Percentiles rank a stretch among this genome's conserved stretches.
phyloP scores from a whole-genome alignment of 2,888 invertebrate species.

The Orthonevra nobilis region DNA sequence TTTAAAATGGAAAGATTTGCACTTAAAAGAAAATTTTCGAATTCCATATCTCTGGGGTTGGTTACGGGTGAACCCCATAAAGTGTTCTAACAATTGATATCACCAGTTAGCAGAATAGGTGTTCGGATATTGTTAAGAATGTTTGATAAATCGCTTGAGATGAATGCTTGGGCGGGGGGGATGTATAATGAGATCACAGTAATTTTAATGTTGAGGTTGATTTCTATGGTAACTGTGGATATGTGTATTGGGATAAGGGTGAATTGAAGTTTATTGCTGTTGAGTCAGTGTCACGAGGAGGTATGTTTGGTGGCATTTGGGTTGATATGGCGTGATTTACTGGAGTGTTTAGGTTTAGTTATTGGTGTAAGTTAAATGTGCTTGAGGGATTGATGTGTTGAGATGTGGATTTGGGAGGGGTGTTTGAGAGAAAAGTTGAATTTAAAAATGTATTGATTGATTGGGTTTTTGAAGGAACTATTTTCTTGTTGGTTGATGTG shows the following conservation, averaged over 20 bases:
- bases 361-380: neutral
- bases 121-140: neutral
- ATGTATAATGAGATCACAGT: conserved; percentile 27
- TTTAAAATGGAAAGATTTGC: too few species aligned
- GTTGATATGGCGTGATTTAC: neutral
- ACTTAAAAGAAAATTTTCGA: conserved; percentile 24
- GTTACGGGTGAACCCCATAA: conserved; percentile 22
- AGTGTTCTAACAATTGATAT: conserved; percentile 32
- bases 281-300: too few species aligned
- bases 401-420: too few species aligned
- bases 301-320: too few species aligned
- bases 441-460: too few species aligned
- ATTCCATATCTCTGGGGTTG: conserved; percentile 11
- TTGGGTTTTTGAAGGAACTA: too few species aligned
- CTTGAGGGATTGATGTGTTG: neutral
- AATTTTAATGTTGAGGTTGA: conserved; percentile 17
- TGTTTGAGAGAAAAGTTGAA: too few species aligned
- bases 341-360: neutral
- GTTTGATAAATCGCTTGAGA: neutral
- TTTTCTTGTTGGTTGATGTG: too few species aligned
- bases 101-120: conserved; percentile 18
- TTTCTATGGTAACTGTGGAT: conserved; percentile 24
- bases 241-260: conserved; percentile 3
- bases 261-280: too few species aligned
- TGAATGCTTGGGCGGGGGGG: conserved; percentile 34